A percentile compares a stretch with the other conserved stretches of the same genome.
These are phyloP conservation scores for Peromyscus maniculatus DNA, from an alignment of 2,113 vertebrate species.

Conservation along the genomic window DNA sequence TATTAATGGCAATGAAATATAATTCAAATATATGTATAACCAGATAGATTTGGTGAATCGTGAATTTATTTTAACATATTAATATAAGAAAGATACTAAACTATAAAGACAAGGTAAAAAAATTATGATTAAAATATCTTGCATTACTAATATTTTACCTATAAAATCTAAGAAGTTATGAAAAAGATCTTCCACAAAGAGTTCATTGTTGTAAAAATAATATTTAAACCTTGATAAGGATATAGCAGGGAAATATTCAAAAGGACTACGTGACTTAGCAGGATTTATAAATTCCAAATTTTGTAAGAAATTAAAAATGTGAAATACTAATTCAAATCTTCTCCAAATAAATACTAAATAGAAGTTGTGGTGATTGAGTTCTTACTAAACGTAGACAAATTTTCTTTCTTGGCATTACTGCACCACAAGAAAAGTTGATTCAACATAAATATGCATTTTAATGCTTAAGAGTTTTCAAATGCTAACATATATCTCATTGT, in stretches of 20 bases:
- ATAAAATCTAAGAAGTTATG: background rate
- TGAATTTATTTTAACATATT: background rate
- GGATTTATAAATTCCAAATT: background rate
- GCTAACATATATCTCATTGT: background rate
- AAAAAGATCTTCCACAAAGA: background rate
- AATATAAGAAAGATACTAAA: background rate
- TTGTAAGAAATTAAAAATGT: background rate
- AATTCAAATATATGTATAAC: no score
- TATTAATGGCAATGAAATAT: no score
- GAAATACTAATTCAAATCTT: background rate
- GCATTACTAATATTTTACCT: background rate
- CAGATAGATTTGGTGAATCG: no score
- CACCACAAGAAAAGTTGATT: background rate
- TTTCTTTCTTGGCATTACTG: background rate
- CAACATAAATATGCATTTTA: background rate
- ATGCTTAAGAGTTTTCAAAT: background rate
- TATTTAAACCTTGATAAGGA: background rate
- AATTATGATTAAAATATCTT: background rate
- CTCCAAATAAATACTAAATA: background rate
- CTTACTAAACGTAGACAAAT: background rate
- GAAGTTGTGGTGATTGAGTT: background rate
- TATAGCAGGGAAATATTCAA: background rate
- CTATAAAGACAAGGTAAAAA: background rate
- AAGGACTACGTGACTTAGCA: background rate
- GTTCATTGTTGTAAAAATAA: background rate